Evolutionary conservation across 1,140 invertebrate species (phyloP).

Genomic region (Metaphire vulgaris): DNA sequence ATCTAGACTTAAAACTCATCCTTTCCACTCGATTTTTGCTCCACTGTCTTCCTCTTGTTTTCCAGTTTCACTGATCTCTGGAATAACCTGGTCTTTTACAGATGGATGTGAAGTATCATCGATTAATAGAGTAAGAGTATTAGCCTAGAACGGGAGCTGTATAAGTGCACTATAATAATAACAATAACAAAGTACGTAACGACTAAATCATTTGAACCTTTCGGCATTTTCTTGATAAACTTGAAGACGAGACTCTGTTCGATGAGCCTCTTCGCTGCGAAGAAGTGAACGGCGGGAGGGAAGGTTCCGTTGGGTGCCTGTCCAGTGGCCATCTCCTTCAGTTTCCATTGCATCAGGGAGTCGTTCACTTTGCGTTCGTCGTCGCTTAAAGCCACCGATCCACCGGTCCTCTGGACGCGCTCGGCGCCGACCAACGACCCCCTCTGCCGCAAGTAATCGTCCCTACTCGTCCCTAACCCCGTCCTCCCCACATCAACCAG

Average conservation of each 20-base stretch:
- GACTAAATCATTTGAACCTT: no score
- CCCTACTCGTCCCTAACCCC: conserved; percentile 12
- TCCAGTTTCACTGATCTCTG: no score
- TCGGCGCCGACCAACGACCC: conserved; percentile 38
- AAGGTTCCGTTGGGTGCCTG: conserved; percentile 55
- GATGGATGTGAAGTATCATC: no score
- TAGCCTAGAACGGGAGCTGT: no score
- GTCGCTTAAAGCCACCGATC: conserved; percentile 53
- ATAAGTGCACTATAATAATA: no score
- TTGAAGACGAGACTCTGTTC: conserved; percentile 62
- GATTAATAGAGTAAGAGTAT: no score
- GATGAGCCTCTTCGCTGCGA: conserved; percentile 59
- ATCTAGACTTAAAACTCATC: no score
- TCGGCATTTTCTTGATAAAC: conserved; percentile 60
- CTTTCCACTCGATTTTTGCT: no score
- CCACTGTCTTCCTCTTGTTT: no score
- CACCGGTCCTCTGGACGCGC: conserved; percentile 47
- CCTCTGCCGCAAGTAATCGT: conserved; percentile 52
- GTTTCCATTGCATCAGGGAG: conserved; percentile 62
- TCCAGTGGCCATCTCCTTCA: conserved; percentile 58
- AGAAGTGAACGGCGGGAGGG: conserved; percentile 62
- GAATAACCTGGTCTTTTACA: no score
- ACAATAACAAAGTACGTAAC: no score
- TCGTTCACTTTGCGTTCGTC: conserved; percentile 61
- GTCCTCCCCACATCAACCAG: no score